Evolutionary conservation across 2,797 vertebrate genomes (phyloP), one percentile per base, ranked within the genome.

Genomic region (Harpagifer antarcticus): DNA sequence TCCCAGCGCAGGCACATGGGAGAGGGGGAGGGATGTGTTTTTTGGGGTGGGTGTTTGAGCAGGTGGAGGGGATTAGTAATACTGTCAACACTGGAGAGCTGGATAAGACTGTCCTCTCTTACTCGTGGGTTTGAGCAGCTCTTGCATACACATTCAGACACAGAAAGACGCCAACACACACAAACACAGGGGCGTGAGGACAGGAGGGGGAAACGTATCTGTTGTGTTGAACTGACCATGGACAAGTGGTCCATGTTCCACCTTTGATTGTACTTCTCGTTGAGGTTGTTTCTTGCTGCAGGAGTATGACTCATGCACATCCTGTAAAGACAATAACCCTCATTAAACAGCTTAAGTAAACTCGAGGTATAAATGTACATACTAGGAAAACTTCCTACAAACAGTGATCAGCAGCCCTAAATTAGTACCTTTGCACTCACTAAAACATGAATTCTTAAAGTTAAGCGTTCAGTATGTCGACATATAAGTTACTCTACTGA

Each of bases 61-160:
- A 99, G 97, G 97, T 98, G 97, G 97, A 97, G 96, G 95, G 97
- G 97, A 99, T 99, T 99, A 99, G 96, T 93, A 93, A 91, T 93
- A 96, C 93, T 93, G 97, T 99, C 97, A 99, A 98, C 96, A 98
- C 94, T 96, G 95, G 89, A 93, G 92, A 86, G 89, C 93, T 91
- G 96, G 96, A 98, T 99, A 97, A 97, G 96, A 96, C 96, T 96
- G 95, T 96, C 95, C 90, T 88, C 93, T 89, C 91, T 81, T 91
- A 86, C 90, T 86, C 86, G 82, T 91, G 85, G 84, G 87, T 94
- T 92, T 88, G 85, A 94, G 93, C 91, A 84, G 87, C 91, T 90
- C 88, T 83, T 77, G 70, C 86, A 84, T 81, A 86, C 89, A 88
- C 85, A 87, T 87, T 80, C 88, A 84, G 85, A 87, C 84, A 79